Base-by-base conservation (phyloP, 2,888 invertebrate genomes). In the Enchytraeus crypticus region DNA sequence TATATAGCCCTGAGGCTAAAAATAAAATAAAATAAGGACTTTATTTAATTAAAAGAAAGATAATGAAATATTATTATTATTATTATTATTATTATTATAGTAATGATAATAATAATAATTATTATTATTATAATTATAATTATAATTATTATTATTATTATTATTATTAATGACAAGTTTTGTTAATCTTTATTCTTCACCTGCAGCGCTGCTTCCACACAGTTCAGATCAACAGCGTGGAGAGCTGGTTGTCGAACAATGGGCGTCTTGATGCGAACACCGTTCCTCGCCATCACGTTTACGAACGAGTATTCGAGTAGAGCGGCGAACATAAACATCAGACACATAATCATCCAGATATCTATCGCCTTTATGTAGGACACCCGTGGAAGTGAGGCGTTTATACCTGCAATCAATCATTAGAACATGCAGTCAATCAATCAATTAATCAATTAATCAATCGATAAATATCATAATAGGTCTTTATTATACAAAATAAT, bases 401-500 rank as follows among this genome's bases (percentile, higher is more conserved):
- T 90, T 0, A 90, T 90, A 74, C 91, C 90, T 0, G 90, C 90
- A 78, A 90, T 91, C 82, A 91, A 91, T 26, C 91, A 91, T 18
- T 91, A 90, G 69, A 70, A 70, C n/a, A 70, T 88, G 23, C 70
- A 78, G 51, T 91, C 81, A 55, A 91, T 92, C 43, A n/a, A n/a
- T n/a, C n/a, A n/a, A n/a, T n/a, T n/a, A n/a, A n/a, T n/a, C n/a
- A n/a, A n/a, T n/a, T n/a, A n/a, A n/a, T n/a, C n/a, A n/a, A n/a
- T n/a, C n/a, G n/a, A n/a, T n/a, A n/a, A n/a, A n/a, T n/a, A n/a
- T n/a, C n/a, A n/a, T n/a, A n/a, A n/a, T n/a, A n/a, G n/a, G n/a
- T n/a, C n/a, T n/a, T n/a, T n/a, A n/a, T n/a, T n/a, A n/a, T n/a
- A n/a, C n/a, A n/a, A n/a, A n/a, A n/a, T n/a, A n/a, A n/a, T n/a